Evolutionary conservation across 2,888 invertebrate species (phyloP).

Genomic region (Drosophila anomalipes): DNA sequence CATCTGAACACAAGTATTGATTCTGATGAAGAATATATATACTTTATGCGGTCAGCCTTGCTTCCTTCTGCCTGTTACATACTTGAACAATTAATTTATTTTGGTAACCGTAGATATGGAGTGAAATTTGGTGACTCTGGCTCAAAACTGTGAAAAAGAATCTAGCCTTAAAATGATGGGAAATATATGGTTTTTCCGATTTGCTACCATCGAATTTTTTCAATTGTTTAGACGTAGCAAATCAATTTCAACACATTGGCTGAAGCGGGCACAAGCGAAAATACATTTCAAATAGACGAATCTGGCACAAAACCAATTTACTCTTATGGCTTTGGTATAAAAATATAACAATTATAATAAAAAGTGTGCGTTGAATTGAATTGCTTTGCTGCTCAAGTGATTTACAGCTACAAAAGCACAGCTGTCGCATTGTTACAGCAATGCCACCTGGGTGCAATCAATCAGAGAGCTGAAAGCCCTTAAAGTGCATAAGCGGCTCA

Average conservation of each 20-base stretch:
- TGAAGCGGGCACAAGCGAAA: background rate
- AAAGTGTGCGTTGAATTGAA: constrained; percentile 21
- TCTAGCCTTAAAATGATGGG: background rate
- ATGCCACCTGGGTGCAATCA: constrained; percentile 54
- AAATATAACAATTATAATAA: constrained; percentile 4
- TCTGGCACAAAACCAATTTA: background rate
- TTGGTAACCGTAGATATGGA: background rate
- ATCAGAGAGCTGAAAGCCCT: constrained; percentile 42
- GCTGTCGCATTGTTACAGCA: constrained; percentile 21
- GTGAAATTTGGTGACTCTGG: background rate
- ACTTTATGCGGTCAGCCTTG: background rate
- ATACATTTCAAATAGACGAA: background rate
- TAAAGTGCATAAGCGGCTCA: constrained; percentile 50
- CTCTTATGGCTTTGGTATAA: background rate
- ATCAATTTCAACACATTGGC: background rate
- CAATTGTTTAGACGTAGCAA: background rate
- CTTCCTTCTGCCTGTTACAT: background rate
- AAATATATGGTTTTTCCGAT: background rate
- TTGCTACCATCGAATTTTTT: background rate
- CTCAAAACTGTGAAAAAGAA: background rate
- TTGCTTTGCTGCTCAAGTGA: constrained; percentile 33
- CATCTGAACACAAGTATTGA: background rate
- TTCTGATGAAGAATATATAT: background rate
- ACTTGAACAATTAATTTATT: background rate
- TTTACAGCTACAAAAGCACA: constrained; percentile 30